Conservation (phyloP, 2,113 vertebrate genomes). For the Azemiops feae region DNA sequence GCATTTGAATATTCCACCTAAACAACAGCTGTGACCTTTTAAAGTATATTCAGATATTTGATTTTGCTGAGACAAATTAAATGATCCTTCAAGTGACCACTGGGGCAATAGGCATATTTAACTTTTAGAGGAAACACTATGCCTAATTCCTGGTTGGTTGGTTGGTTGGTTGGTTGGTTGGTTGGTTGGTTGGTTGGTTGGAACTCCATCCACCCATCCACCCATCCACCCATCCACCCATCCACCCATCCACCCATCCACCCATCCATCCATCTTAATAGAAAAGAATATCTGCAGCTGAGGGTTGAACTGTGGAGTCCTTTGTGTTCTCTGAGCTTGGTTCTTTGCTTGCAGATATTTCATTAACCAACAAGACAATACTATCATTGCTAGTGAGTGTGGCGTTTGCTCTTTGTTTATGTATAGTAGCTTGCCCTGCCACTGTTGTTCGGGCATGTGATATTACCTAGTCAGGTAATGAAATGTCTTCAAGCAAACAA, state of each 20-base stretch:
- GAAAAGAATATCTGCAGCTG: background rate
- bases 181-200: too few relatives aligned
- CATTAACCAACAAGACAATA: background rate
- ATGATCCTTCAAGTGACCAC: background rate
- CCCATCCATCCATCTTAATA: background rate
- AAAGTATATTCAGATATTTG: background rate
- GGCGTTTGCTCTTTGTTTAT: background rate
- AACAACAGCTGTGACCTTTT: slow-evolving; percentile 73
- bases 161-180: background rate
- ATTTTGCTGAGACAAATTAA: background rate
- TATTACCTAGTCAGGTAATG: background rate
- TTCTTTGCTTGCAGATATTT: background rate
- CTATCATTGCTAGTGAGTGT: background rate
- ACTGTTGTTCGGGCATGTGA: background rate
- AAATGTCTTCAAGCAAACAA: background rate
- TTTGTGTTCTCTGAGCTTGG: background rate
- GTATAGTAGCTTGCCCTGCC: background rate
- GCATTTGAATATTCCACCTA: slow-evolving; percentile 56
- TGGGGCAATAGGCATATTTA: background rate
- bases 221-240: background rate
- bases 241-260: too few relatives aligned
- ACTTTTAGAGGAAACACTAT: background rate
- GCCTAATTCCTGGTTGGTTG: background rate
- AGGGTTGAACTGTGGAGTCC: background rate
- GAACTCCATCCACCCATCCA: background rate